Conservation (phyloP, 2,888 invertebrate species). For the Bombyx huttoni region DNA sequence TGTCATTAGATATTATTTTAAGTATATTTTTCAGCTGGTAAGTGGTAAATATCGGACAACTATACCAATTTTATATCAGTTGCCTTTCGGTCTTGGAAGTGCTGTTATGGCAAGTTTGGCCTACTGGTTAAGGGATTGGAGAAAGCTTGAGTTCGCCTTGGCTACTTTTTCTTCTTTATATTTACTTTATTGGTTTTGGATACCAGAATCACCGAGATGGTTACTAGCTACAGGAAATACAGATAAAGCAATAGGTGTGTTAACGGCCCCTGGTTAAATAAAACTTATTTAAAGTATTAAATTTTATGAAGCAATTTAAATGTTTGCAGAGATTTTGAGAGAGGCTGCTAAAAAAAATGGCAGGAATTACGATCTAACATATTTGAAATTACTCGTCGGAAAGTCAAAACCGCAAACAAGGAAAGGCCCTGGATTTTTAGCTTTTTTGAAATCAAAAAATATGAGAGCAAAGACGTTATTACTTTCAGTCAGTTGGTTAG, state of each 20-base stretch:
- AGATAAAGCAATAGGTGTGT: conserved; percentile 56
- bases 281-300: not conserved
- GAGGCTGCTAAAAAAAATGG: conserved; percentile 36
- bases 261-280: not conserved
- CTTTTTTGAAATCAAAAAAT: conserved; percentile 59
- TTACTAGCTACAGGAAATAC: conserved; percentile 66
- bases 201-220: conserved; percentile 78
- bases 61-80: conserved; percentile 74
- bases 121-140: conserved; percentile 74
- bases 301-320: conserved; percentile 1
- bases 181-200: conserved; percentile 54
- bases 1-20: not conserved
- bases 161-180: conserved; percentile 64
- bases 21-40: conserved; percentile 47
- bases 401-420: conserved; percentile 13
- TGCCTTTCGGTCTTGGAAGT: conserved; percentile 75
- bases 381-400: conserved; percentile 21
- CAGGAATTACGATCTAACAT: conserved; percentile 17
- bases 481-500: conserved; percentile 72
- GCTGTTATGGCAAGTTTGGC: conserved; percentile 70
- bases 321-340: conserved; percentile 32
- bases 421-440: conserved; percentile 36
- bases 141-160: conserved; percentile 69
- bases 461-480: conserved; percentile 62
- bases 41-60: conserved; percentile 74